Base-by-base conservation (phyloP, 2,888 invertebrate genomes). In the Fragum fragum region DNA sequence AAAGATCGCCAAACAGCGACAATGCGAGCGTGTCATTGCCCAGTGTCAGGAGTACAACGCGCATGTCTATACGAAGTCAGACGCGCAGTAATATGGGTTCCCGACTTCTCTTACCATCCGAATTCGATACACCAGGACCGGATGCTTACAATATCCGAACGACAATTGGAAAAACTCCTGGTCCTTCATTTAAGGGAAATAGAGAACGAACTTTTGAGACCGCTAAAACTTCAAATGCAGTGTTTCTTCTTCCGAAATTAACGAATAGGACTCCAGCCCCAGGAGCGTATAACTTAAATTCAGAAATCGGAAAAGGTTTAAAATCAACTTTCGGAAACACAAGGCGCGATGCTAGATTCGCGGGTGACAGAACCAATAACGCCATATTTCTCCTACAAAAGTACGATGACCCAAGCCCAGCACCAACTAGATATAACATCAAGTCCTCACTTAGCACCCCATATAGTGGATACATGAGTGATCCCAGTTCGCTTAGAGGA, bases 121-220 rank as follows among this genome's bases (percentile, higher is more conserved):
- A 86, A 16, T 86, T 86, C 53, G 66, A 74, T n/a, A 87, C 87
- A 0, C 88, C 88, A 0, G 88, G 86, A 0, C 88, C 88, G 6
- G 86, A 85, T 39, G 76, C 82, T 11, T 89, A 89, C 59, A 87
- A 86, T 70, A 84, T 89, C 5, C 81, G 81, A 71, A 77, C 88
- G 1, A 84, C 88, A 1, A 85, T 89, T 11, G 87, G 88, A 1
- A 52, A 53, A 32, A 47, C 69, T 6, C 75, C 78, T 23, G 89
- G 79, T 6, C 78, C 84, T 5, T 42, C 80, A 1, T 87, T 89
- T 47, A 89, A 87, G 76, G 89, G 89, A 11, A 82, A 87, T 21
- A 73, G 87, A 29, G 69, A 72, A 29, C 76, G 86, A 23, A 72
- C 73, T 7, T 87, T 87, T 76, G 85, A 83, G 21, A 79, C 85